Base-by-base conservation (phyloP, 2,113 vertebrate genomes). In the Eleginops maclovinus region DNA sequence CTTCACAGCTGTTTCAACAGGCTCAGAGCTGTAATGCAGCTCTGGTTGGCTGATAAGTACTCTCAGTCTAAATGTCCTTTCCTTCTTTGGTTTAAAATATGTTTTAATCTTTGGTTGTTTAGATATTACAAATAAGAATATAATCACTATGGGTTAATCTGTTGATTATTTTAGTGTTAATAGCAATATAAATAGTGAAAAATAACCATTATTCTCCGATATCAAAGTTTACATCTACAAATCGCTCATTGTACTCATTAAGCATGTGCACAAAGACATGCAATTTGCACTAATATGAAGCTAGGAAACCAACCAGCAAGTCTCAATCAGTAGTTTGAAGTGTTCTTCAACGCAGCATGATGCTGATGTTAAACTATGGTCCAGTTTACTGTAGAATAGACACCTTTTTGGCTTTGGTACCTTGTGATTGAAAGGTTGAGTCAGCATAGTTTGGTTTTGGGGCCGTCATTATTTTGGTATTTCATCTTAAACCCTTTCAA, bases 1-100 rank as follows among this genome's bases (percentile, higher is more conserved):
- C 36, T 51, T 49, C 47, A 24, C 56, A 68, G 74, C 77, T 75
- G 76, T 71, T 72, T 46, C 49, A 55, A 40, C 28, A 55, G 62
- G 22, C 67, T 31, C 26, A 22, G 41, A 22, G 55, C 61, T 69
- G 9, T 21, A 44, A 62, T 50, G 31, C 26, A 69, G 53, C 24
- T 24, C 53, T 70, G 24, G 46, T 55, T 26, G 47, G 11, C n/a
- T 40, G 49, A 62, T 19, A 10, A 36, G 36, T 19, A 44, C 53
- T 49, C 12, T 14, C 3, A 19, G 44, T 36, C 41, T 22, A 13
- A 64, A 46, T 28, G n/a, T 19, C 56, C 24, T 46, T 72, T 65
- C n/a, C 58, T 44, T 21, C 44, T 70, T 53, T 56, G 10, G 2
- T 53, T 53, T 17, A 24, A 51, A 43, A 56, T 65, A 50, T 56